These are phyloP conservation scores for Channa maculata DNA, from an alignment of 2,113 vertebrate species.

Conservation along the genomic window DNA sequence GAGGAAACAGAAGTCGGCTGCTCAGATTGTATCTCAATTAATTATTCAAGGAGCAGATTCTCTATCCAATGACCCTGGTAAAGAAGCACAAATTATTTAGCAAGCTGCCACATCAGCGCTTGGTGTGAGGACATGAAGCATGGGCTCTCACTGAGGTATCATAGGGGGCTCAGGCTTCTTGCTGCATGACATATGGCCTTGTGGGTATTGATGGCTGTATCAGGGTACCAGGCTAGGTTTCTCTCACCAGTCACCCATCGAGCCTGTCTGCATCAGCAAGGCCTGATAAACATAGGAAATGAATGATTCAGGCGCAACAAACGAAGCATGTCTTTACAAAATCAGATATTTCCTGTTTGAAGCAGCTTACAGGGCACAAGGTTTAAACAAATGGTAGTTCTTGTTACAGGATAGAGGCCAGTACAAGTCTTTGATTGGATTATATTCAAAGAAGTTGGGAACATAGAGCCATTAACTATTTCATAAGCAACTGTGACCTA, in stretches of 20 bases:
- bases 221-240: slow-evolving; percentile 70
- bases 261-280: slow-evolving; percentile 37
- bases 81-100: slow-evolving; percentile 87
- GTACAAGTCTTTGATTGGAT: neutral
- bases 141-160: slow-evolving; percentile 69
- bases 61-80: slow-evolving; percentile 85
- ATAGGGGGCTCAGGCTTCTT: slow-evolving; percentile 57
- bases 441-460: neutral
- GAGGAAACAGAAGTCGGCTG: slow-evolving; percentile 82
- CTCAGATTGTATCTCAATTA: slow-evolving; percentile 84
- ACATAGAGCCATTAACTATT: neutral
- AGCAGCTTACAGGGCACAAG: slow-evolving; percentile 4
- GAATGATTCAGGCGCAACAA: slow-evolving; percentile 37
- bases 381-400: neutral
- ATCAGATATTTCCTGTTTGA: slow-evolving; percentile 41
- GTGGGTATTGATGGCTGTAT: slow-evolving; percentile 80
- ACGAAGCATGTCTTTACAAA: neutral
- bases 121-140: slow-evolving; percentile 74
- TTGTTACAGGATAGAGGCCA: neutral
- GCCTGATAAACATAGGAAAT: slow-evolving; percentile 52
- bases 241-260: slow-evolving; percentile 56
- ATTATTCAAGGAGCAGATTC: slow-evolving; percentile 84
- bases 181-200: slow-evolving; percentile 65
- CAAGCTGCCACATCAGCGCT: slow-evolving; percentile 81
- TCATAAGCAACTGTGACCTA: neutral